These are phyloP conservation scores for Typhlichthys subterraneus DNA, from an alignment of 2,797 vertebrate genomes.

Conservation along the genomic window DNA sequence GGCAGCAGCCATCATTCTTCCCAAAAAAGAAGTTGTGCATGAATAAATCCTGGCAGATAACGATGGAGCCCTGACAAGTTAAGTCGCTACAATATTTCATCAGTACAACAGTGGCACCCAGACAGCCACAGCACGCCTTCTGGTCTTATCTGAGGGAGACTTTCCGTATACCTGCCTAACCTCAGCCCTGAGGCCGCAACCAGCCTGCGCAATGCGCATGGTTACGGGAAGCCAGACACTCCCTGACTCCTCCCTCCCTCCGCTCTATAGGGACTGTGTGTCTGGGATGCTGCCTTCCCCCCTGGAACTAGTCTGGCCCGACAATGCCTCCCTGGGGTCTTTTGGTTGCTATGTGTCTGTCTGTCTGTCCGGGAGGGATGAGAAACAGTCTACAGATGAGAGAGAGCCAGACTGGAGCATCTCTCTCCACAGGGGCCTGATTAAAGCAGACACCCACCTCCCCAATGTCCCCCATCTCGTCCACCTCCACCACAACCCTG, in stretches of 20 bases:
- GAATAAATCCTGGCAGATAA: slow-evolving; percentile 42
- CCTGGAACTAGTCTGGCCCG: slow-evolving; percentile 7
- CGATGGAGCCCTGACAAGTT: slow-evolving; percentile 48
- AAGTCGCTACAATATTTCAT: slow-evolving; percentile 25
- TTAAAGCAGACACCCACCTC: slow-evolving; percentile 37
- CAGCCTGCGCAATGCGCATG: slow-evolving; percentile 16
- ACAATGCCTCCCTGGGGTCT: slow-evolving; percentile 32
- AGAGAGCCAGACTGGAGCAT: slow-evolving; percentile 38
- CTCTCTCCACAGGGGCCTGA: slow-evolving; percentile 43
- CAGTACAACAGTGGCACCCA: slow-evolving; percentile 3
- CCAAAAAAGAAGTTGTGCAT: slow-evolving; percentile 26
- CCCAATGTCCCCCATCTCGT: neutral
- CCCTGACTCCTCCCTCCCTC: slow-evolving; percentile 42
- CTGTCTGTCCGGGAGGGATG: slow-evolving; percentile 32
- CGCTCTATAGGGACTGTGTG: slow-evolving; percentile 39
- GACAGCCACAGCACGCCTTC: slow-evolving; percentile 20
- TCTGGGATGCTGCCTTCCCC: slow-evolving; percentile 26
- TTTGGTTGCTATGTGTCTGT: slow-evolving; percentile 28
- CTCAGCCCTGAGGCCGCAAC: slow-evolving; percentile 47
- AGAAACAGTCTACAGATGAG: slow-evolving; percentile 26
- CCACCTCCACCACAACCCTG: neutral
- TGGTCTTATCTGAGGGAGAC: slow-evolving; percentile 11
- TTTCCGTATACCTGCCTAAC: slow-evolving; percentile 46
- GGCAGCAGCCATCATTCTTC: slow-evolving; percentile 26
- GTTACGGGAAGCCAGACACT: slow-evolving; percentile 62